Conservation (phyloP, 1,140 invertebrate genomes). For the Phenacoccus solenopsis region DNA sequence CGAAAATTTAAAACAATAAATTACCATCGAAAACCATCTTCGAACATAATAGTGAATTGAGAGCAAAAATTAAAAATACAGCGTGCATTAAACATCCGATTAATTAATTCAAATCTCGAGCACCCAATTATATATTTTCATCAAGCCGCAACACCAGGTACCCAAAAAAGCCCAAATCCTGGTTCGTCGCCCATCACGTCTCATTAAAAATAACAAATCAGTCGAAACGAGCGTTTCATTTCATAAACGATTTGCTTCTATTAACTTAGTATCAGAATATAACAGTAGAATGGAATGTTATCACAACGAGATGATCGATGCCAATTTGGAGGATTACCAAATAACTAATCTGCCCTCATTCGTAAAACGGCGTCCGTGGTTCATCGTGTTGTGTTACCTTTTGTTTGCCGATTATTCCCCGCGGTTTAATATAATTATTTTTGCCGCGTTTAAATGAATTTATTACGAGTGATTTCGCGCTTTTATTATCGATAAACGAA, state of each 20-base stretch:
- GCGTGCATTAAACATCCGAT: too few species aligned
- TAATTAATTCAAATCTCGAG: too few species aligned
- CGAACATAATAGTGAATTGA: too few species aligned
- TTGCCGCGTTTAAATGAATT: neutral
- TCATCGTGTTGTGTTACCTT: conserved; percentile 8
- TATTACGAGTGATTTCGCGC: neutral
- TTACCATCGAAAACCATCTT: too few species aligned
- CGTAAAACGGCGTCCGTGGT: conserved; percentile 10
- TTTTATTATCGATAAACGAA: conserved; percentile 1
- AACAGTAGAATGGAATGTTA: conserved; percentile 15
- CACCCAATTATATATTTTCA: too few species aligned
- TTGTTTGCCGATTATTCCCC: conserved; percentile 9
- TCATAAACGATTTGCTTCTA: neutral
- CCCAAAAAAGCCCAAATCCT: too few species aligned
- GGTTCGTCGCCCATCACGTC: too few species aligned
- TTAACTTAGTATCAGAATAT: neutral
- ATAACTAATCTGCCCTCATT: conserved; percentile 17
- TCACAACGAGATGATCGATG: conserved; percentile 9
- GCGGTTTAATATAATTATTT: neutral
- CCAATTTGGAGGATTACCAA: conserved; percentile 12
- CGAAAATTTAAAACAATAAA: too few species aligned
- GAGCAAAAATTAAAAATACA: too few species aligned
- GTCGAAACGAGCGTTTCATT: neutral
- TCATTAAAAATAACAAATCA: neutral
- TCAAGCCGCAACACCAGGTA: too few species aligned